Evolutionary conservation across 1,140 invertebrate species (phyloP).

Genomic region (Kradibia gibbosae): DNA sequence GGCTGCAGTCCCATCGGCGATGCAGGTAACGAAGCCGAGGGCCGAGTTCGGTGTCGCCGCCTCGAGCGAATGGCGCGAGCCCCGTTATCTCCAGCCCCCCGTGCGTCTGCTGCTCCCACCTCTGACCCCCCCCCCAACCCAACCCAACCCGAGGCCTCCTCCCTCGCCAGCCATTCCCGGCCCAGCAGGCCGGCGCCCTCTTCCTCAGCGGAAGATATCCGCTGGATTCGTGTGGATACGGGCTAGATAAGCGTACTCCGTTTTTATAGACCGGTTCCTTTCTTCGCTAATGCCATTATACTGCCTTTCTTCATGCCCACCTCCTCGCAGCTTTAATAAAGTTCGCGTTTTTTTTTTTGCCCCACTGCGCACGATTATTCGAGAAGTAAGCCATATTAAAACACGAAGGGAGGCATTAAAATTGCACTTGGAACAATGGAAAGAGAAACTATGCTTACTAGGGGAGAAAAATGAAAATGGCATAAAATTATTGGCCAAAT

Average conservation of each 20-base stretch:
- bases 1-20: slow-evolving; percentile 42
- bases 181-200: background rate
- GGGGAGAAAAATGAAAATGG: background rate
- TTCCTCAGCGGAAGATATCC: background rate
- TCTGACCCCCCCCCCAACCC: background rate
- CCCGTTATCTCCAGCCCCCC: background rate
- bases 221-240: background rate
- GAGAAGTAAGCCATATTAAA: background rate
- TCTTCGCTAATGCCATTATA: background rate
- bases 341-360: background rate
- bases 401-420: background rate
- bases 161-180: no score
- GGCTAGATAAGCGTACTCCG: background rate
- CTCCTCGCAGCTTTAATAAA: background rate
- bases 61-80: slow-evolving; percentile 51
- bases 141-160: background rate
- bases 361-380: background rate
- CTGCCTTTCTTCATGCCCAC: background rate
- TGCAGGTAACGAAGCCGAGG: slow-evolving; percentile 58
- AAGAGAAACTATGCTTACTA: background rate
- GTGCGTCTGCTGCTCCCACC: background rate
- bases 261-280: background rate
- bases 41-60: slow-evolving; percentile 14
- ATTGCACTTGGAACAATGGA: slow-evolving; percentile 3
- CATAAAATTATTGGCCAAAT: slow-evolving; percentile 11